These are phyloP conservation scores for Brenthis hecate DNA, from an alignment of 2,888 invertebrate species.

Conservation along the genomic window DNA sequence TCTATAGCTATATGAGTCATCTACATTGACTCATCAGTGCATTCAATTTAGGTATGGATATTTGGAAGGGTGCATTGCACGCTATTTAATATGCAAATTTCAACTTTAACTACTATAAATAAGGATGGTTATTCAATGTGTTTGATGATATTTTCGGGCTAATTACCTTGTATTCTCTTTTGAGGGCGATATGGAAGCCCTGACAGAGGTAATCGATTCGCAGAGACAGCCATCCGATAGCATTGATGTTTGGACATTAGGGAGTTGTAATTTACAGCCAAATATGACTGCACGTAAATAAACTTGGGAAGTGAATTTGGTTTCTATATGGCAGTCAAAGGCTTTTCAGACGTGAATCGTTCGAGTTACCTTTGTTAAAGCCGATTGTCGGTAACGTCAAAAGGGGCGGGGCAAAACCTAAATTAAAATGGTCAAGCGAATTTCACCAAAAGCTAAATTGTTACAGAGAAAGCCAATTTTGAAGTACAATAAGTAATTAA, in stretches of 20 bases:
- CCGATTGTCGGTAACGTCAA: background rate
- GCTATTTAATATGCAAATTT: constrained; percentile 18
- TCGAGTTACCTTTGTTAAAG: background rate
- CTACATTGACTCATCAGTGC: constrained; percentile 38
- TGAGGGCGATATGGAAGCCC: constrained; percentile 35
- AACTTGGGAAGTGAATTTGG: constrained; percentile 1
- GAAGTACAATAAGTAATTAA: too few species aligned
- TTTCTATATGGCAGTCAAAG: constrained; percentile 6
- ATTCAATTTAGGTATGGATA: constrained; percentile 38
- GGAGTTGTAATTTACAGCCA: constrained; percentile 26
- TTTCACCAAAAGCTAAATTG: background rate
- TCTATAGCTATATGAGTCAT: constrained; percentile 33
- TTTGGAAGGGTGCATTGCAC: constrained; percentile 34
- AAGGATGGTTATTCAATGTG: constrained; percentile 20
- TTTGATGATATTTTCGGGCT: constrained; percentile 32
- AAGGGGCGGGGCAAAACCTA: background rate
- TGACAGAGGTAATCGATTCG: constrained; percentile 38
- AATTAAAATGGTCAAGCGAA: background rate
- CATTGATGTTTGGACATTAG: constrained; percentile 31
- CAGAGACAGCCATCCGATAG: constrained; percentile 35
- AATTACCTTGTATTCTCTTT: constrained; percentile 38
- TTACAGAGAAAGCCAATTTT: too few species aligned
- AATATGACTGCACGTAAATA: constrained; percentile 16
- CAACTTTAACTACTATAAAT: constrained; percentile 7
- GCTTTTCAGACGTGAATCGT: background rate